Evolutionary conservation across 2,888 invertebrate species (phyloP).

Genomic region (Teleiodes luculella): DNA sequence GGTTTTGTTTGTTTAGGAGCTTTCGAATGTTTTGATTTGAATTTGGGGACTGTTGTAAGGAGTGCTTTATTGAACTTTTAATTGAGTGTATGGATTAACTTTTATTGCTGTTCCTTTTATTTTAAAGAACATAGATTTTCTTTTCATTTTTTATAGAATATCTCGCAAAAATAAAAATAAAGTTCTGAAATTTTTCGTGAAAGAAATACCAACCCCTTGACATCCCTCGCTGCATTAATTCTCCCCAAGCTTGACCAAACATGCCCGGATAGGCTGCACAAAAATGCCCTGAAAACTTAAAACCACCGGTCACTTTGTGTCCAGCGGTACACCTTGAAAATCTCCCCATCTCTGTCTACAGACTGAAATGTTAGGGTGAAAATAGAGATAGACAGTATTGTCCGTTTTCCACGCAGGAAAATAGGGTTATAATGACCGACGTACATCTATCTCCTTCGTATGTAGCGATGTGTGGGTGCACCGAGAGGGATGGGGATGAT

Average conservation of each 20-base stretch:
- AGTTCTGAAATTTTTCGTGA: background rate
- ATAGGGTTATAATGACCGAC: constrained; percentile 54
- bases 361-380: constrained; percentile 43
- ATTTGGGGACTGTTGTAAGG: background rate
- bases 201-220: background rate
- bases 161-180: background rate
- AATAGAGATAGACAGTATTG: constrained; percentile 71
- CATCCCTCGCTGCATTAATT: constrained; percentile 2
- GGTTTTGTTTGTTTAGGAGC: constrained; percentile 30
- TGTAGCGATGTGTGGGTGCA: constrained; percentile 63
- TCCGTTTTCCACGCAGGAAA: constrained; percentile 69
- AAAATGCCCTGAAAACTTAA: constrained; percentile 44
- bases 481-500: constrained; percentile 62
- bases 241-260: constrained; percentile 47
- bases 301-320: constrained; percentile 55
- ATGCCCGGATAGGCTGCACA: constrained; percentile 56
- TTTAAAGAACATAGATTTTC: background rate
- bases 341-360: constrained; percentile 55
- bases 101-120: background rate
- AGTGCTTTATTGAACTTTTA: background rate
- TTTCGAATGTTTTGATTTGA: constrained; percentile 9
- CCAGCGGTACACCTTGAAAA: constrained; percentile 47
- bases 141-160: background rate
- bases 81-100: background rate
- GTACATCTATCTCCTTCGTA: constrained; percentile 68